phyloP scores from a whole-genome alignment of 1,140 invertebrate genomes.

The Solen grandis region DNA sequence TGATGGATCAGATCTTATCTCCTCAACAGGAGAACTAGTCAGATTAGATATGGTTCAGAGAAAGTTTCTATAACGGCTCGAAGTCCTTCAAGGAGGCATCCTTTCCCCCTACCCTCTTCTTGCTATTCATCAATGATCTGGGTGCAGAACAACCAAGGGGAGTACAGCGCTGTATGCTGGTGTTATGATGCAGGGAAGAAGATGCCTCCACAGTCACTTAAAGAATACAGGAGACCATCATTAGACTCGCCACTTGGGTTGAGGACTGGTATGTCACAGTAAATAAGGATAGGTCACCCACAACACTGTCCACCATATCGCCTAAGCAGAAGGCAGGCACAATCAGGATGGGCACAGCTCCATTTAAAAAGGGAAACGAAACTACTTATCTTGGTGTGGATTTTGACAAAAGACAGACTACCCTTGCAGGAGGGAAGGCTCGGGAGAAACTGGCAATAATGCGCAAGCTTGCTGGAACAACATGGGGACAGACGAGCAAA shows the following conservation, averaged over 20 bases:
- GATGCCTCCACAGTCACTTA: slow-evolving; percentile 26
- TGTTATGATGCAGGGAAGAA: slow-evolving; percentile 46
- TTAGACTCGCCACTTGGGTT: no score
- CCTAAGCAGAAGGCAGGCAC: no score
- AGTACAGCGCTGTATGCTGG: slow-evolving; percentile 27
- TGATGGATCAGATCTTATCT: slow-evolving; percentile 13
- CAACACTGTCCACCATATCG: no score
- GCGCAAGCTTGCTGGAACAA: no score
- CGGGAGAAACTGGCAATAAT: no score
- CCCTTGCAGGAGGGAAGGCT: no score
- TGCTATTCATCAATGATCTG: slow-evolving; percentile 57
- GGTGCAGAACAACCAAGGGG: slow-evolving; percentile 18
- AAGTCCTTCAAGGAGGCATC: slow-evolving; percentile 48
- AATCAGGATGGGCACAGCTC: no score
- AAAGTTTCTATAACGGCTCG: slow-evolving; percentile 16
- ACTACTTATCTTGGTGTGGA: no score
- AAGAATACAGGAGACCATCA: slow-evolving; percentile 6
- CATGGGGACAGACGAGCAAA: no score
- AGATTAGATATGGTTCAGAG: background rate
- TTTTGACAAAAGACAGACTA: slow-evolving; percentile 14
- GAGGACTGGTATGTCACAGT: no score
- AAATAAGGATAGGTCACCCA: no score
- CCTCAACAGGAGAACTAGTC: slow-evolving; percentile 16
- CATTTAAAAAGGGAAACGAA: no score
- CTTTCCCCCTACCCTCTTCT: slow-evolving; percentile 45